Base-by-base conservation (phyloP, 2,888 invertebrate species). In the Drosophila mimica region DNA sequence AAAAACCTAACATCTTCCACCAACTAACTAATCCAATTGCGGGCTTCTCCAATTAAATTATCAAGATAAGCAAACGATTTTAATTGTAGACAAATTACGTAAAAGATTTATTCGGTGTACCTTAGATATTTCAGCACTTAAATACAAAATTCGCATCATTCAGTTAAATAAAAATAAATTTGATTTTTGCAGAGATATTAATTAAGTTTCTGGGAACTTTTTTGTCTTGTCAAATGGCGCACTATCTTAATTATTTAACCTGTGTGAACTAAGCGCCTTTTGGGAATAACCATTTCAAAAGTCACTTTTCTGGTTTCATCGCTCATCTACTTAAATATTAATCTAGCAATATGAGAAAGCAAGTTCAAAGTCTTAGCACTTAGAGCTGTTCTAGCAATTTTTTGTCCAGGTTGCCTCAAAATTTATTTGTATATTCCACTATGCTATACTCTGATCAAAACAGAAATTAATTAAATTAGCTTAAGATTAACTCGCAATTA, bases 301-400 rank as follows among this genome's bases (percentile, higher is more conserved):
- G 70, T 63, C 46, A 49, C 25, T 40, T 36, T 57, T 48, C 63
- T 60, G 52, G 76, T 64, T 76, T 70, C n/a, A 43, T 28, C 4
- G 33, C 36, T 51, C 49, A 51, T 60, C 60, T 30, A 54, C 53
- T 53, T 59, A 46, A 46, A n/a, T 38, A 52, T 25, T 17, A 28
- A 46, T 11, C 43, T 15, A 48, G 38, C 30, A 20, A 46, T 28
- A 36, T 53, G 40, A 6, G 28, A 57, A 30, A 67, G 52, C 52
- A 62, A 70, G 46, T 46, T 70, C 36, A 69, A 70, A 70, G 70
- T 69, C 20, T 43, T 13, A 52, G 43, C 13, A 11, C 34, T 33
- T 15, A 57, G 33, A 57, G n/a, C 59, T 13, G 3, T 34, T 28
- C 8, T 25, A 20, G 7, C 20, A 15, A 15, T 4, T 46, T 2